Percentiles rank a stretch among this genome's conserved stretches.
Evolutionary conservation across 2,113 vertebrate genomes (phyloP).

Genomic region (Prolemur simus): DNA sequence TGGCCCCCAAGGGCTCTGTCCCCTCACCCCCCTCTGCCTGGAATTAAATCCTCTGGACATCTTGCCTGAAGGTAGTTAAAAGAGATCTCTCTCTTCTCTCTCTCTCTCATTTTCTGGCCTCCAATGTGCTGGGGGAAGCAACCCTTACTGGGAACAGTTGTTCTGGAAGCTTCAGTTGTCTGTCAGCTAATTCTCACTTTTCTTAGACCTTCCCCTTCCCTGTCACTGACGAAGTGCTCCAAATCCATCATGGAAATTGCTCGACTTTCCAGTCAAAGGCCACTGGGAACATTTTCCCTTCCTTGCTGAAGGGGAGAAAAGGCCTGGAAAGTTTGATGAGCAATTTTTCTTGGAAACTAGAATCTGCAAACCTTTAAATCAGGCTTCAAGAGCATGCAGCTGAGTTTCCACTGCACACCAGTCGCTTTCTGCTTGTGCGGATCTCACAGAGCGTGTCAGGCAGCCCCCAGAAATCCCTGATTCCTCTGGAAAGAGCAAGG

Average conservation of each 20-base stretch:
- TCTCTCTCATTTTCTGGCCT: neutral
- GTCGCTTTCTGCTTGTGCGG: neutral
- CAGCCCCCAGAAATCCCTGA: neutral
- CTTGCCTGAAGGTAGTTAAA: neutral
- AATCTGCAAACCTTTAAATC: neutral
- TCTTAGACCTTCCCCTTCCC: neutral
- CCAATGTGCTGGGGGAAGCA: neutral
- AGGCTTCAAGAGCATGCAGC: neutral
- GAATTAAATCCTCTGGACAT: neutral
- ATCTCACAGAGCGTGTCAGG: neutral
- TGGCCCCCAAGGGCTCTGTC: rapidly evolving
- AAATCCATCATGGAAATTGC: neutral
- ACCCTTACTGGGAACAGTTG: neutral
- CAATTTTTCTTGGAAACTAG: conserved; percentile 42
- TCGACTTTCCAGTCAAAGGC: neutral
- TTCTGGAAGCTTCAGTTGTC: neutral
- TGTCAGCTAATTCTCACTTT: neutral
- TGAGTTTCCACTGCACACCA: neutral
- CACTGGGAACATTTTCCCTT: neutral
- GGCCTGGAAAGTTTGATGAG: conserved; percentile 36
- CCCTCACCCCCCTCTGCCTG: neutral
- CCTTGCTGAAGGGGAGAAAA: conserved; percentile 21
- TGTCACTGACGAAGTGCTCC: neutral
- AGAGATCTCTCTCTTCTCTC: neutral
- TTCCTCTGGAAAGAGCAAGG: neutral